A percentile compares a stretch with the other conserved stretches of the same genome.
These are phyloP conservation scores for Catocala sponsa DNA, from an alignment of 2,888 invertebrate species.

Conservation along the genomic window DNA sequence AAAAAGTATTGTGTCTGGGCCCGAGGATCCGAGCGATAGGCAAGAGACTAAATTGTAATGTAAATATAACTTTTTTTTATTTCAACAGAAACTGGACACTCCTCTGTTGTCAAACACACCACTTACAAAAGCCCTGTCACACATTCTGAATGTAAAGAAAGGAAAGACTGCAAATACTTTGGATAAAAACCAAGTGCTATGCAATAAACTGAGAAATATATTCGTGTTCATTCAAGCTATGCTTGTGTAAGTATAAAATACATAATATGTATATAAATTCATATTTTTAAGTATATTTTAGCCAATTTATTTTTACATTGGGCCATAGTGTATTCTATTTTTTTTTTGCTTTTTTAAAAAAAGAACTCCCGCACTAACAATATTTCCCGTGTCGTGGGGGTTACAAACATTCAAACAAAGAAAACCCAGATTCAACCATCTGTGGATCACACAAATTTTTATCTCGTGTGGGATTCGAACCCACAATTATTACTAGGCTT, in stretches of 20 bases:
- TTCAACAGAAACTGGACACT: conserved; percentile 40
- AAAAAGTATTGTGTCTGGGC: no score
- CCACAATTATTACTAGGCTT: no score
- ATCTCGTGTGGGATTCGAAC: no score
- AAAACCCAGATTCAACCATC: no score
- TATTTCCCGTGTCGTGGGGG: no score
- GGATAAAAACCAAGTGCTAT: conserved; percentile 58
- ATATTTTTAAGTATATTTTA: neutral
- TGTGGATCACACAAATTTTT: no score
- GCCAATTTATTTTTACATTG: neutral
- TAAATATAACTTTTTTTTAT: conserved; percentile 9
- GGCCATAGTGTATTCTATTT: no score
- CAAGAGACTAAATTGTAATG: no score
- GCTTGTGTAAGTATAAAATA: conserved; percentile 80
- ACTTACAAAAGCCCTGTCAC: conserved; percentile 54
- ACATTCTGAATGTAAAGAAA: conserved; percentile 52
- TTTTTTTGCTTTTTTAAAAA: no score
- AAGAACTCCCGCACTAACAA: no score
- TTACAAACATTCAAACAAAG: no score
- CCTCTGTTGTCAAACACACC: conserved; percentile 51
- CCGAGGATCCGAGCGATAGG: no score
- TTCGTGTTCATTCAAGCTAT: conserved; percentile 80
- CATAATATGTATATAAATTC: neutral
- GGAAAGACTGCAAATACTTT: conserved; percentile 31
- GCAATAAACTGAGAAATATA: conserved; percentile 69